These are phyloP conservation scores for Lytechinus variegatus DNA, from an alignment of 35 echinoderm and acorn worm species.

Conservation along the genomic window DNA sequence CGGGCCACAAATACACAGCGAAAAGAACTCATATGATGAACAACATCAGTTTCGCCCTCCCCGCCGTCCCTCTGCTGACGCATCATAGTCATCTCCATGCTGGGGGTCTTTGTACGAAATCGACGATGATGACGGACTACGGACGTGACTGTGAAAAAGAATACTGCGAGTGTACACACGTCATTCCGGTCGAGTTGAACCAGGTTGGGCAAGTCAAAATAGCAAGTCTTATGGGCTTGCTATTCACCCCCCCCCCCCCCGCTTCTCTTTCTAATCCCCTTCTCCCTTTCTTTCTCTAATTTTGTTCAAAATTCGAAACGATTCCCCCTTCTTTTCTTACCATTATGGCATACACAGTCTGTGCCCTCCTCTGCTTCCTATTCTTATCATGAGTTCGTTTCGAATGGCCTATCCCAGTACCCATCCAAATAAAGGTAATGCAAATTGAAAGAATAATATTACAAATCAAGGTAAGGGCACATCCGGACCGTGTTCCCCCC, in stretches of 20 bases:
- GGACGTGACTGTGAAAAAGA: conserved; percentile 24
- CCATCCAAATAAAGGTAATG: no score
- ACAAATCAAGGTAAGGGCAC: no score
- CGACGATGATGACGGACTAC: conserved; percentile 23
- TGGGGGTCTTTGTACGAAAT: conserved; percentile 49
- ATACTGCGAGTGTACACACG: conserved; percentile 52
- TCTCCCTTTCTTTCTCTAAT: not conserved
- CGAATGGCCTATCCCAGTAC: no score
- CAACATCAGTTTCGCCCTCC: conserved; percentile 75
- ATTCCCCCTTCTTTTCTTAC: not conserved
- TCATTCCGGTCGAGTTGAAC: conserved; percentile 48
- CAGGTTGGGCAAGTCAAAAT: conserved; percentile 53
- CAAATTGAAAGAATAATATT: no score
- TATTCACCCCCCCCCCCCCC: not conserved
- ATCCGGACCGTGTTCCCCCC: no score
- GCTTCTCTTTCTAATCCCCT: not conserved
- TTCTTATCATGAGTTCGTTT: no score
- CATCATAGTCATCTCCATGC: conserved; percentile 57
- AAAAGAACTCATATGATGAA: conserved; percentile 63
- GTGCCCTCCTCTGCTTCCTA: no score
- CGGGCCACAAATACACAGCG: conserved; percentile 29
- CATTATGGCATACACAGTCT: no score
- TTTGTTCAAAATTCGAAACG: not conserved
- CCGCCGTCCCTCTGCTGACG: conserved; percentile 31
- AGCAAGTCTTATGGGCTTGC: no score